Percentiles rank a stretch among this genome's conserved stretches.
These are phyloP conservation scores for Puma concolor DNA, from an alignment of 2,113 vertebrate species.

Conservation along the genomic window DNA sequence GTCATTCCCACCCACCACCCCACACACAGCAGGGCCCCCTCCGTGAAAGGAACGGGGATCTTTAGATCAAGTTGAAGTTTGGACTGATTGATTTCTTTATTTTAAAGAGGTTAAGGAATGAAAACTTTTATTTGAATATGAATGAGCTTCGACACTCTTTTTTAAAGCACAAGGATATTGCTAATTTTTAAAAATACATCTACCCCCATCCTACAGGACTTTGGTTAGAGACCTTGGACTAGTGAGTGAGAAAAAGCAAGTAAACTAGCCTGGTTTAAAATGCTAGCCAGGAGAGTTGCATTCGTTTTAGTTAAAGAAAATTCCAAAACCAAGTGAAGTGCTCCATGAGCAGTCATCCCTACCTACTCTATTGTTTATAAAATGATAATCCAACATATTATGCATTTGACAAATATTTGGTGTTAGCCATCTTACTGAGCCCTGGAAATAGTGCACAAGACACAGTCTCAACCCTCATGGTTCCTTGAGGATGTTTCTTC, in stretches of 20 bases:
- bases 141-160: neutral
- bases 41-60: neutral
- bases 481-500: neutral
- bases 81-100: neutral
- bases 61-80: neutral
- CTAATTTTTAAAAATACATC: neutral
- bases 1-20: neutral
- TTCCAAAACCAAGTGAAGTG: conserved; percentile 22
- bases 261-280: neutral
- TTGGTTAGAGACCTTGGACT: neutral
- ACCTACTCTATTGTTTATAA: conserved; percentile 23
- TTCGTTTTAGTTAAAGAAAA: conserved; percentile 35
- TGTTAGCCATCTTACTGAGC: neutral
- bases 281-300: neutral
- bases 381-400: neutral
- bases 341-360: neutral
- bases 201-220: neutral
- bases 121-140: neutral
- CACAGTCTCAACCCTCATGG: neutral
- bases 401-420: neutral
- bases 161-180: conserved; percentile 34
- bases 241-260: conserved; percentile 10
- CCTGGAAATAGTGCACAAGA: neutral
- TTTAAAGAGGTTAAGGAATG: conserved; percentile 14
- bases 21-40: neutral